These are phyloP conservation scores for Icerya purchasi DNA, from an alignment of 2,888 invertebrate species.

Conservation along the genomic window DNA sequence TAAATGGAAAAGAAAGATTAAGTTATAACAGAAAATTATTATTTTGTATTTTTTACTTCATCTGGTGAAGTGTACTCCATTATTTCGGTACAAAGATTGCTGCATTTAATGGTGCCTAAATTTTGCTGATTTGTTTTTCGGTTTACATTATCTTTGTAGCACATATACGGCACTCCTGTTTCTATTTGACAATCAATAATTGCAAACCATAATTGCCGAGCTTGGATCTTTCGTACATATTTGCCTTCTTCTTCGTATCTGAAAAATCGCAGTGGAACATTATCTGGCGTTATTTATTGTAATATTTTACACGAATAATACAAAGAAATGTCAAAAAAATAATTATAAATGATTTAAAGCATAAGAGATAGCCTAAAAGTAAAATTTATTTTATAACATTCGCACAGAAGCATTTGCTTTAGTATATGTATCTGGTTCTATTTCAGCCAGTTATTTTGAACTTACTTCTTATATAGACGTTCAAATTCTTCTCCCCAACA, in stretches of 20 bases:
- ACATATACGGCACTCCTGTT: slow-evolving; percentile 95
- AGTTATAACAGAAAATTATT: too few relatives aligned
- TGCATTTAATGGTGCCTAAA: slow-evolving; percentile 92
- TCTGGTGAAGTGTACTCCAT: slow-evolving; percentile 79
- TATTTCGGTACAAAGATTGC: slow-evolving; percentile 95
- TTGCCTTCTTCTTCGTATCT: slow-evolving; percentile 63
- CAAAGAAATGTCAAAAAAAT: background rate
- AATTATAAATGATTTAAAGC: too few relatives aligned
- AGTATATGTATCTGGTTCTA: too few relatives aligned
- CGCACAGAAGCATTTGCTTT: too few relatives aligned
- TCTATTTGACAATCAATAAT: slow-evolving; percentile 89
- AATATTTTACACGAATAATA: background rate
- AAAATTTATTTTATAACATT: slow-evolving; percentile 1
- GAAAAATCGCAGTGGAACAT: background rate
- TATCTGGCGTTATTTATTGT: background rate
- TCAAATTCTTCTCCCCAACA: slow-evolving; percentile 93
- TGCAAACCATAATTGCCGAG: slow-evolving; percentile 79
- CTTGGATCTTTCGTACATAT: slow-evolving; percentile 44
- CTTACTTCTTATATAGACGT: slow-evolving; percentile 48
- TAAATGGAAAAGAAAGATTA: too few relatives aligned
- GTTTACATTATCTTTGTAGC: slow-evolving; percentile 91
- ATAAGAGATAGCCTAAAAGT: too few relatives aligned
- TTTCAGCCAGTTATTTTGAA: too few relatives aligned
- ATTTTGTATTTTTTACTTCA: slow-evolving; percentile 38
- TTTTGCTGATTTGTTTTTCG: slow-evolving; percentile 94